Evolutionary conservation across 2,797 vertebrate genomes (phyloP).

Genomic region (Amblyraja radiata): DNA sequence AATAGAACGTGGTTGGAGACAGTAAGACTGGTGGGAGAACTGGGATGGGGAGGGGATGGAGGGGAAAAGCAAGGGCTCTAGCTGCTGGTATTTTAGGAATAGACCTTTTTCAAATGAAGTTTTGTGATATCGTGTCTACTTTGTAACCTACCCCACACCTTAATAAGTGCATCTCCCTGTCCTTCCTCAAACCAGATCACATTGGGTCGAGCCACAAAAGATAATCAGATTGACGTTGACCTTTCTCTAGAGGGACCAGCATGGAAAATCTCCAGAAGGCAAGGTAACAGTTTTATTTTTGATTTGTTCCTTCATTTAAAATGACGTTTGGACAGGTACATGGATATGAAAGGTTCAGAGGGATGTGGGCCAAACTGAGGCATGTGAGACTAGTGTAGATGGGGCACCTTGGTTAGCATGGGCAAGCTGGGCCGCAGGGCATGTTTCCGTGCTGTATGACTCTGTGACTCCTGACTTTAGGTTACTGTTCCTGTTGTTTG

Average conservation of each 20-base stretch:
- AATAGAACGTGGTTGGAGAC: no score
- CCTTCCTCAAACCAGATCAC: constrained; percentile 68
- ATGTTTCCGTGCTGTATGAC: no score
- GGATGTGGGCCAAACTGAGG: no score
- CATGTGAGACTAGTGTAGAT: no score
- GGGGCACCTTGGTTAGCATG: no score
- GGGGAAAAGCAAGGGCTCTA: not conserved
- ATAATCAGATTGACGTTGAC: constrained; percentile 93
- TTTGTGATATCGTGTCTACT: no score
- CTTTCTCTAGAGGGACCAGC: constrained; percentile 86
- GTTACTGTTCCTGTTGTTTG: not conserved
- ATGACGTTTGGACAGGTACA: no score
- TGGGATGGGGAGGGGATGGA: no score
- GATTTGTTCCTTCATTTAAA: not conserved
- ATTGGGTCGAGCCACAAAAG: constrained; percentile 88
- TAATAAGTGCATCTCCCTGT: not conserved
- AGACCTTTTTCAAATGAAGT: not conserved
- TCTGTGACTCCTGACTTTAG: not conserved
- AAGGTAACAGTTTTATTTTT: constrained; percentile 60
- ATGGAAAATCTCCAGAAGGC: constrained; percentile 95
- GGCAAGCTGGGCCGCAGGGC: no score
- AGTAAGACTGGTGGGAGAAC: no score
- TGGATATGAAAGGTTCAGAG: no score
- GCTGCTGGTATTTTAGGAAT: no score
- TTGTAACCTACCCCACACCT: not conserved